phyloP scores from a whole-genome alignment of 2,113 vertebrate species.

The Brevimyrus niger region DNA sequence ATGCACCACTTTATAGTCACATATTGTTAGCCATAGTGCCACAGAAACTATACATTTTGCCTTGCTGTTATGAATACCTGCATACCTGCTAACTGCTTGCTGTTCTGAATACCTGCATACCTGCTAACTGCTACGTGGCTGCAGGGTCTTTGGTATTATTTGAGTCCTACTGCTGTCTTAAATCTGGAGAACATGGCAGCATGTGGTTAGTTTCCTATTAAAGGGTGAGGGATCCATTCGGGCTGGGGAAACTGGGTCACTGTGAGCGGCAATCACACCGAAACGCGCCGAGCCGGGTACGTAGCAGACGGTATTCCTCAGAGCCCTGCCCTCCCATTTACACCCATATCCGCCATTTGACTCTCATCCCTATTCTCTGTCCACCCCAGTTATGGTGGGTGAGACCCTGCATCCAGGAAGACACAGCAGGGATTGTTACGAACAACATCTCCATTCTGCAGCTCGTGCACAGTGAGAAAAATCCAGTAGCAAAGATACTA shows the following conservation, averaged over 20 bases:
- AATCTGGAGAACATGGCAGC: background rate
- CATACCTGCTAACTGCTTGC: background rate
- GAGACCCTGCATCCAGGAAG: background rate
- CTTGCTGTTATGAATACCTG: background rate
- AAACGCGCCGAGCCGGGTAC: conserved; percentile 39
- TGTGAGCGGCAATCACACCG: conserved; percentile 46
- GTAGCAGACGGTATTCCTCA: conserved; percentile 42
- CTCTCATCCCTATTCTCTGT: conserved; percentile 2
- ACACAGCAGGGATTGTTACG: background rate
- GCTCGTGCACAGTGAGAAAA: background rate
- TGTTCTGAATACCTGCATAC: background rate
- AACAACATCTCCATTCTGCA: background rate
- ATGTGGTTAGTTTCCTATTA: background rate
- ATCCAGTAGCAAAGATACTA: background rate
- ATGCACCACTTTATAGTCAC: background rate
- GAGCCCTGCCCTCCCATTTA: conserved; percentile 27
- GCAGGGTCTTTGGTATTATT: background rate
- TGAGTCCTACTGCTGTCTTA: background rate
- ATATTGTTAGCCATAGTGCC: background rate
- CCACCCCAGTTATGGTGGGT: background rate
- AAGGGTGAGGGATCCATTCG: background rate
- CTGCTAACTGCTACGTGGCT: background rate
- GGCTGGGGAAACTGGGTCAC: conserved; percentile 52
- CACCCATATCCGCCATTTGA: conserved; percentile 21
- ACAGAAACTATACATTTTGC: background rate